Evolutionary conservation across 2,888 invertebrate species (phyloP).

Genomic region (Sinhomidia bicolor): DNA sequence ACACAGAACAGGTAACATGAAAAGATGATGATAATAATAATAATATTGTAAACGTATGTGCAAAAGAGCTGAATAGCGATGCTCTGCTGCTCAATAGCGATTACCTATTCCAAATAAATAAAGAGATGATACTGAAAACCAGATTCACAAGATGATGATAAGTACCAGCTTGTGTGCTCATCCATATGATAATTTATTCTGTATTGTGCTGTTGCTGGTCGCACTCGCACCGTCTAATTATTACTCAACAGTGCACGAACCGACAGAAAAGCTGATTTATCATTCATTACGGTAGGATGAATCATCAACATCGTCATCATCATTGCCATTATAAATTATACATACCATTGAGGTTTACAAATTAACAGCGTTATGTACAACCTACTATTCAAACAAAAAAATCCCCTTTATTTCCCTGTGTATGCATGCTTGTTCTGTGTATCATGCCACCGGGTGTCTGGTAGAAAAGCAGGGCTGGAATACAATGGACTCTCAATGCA

Average conservation of each 20-base stretch:
- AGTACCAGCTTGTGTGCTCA: background rate
- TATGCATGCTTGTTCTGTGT: background rate
- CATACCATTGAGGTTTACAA: background rate
- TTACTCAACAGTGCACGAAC: background rate
- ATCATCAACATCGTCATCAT: background rate
- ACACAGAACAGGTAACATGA: background rate
- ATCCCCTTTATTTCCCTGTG: background rate
- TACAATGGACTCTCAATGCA: background rate
- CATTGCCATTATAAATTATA: background rate
- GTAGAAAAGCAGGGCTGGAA: background rate
- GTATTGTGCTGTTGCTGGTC: too few species aligned
- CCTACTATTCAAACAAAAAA: background rate
- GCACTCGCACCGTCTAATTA: conserved; percentile 9
- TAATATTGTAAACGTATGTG: too few species aligned
- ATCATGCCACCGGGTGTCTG: background rate
- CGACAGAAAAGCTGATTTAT: background rate
- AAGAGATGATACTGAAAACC: background rate
- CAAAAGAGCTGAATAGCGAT: background rate
- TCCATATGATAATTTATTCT: conserved; percentile 31
- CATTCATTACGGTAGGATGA: background rate
- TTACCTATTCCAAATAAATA: background rate
- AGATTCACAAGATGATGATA: background rate
- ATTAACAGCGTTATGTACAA: background rate
- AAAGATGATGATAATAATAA: too few species aligned
- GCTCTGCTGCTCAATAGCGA: background rate